A percentile compares a stretch with the other conserved stretches of the same genome.
Evolutionary conservation across 2,113 vertebrate genomes (phyloP).

Genomic region (Bos javanicus): DNA sequence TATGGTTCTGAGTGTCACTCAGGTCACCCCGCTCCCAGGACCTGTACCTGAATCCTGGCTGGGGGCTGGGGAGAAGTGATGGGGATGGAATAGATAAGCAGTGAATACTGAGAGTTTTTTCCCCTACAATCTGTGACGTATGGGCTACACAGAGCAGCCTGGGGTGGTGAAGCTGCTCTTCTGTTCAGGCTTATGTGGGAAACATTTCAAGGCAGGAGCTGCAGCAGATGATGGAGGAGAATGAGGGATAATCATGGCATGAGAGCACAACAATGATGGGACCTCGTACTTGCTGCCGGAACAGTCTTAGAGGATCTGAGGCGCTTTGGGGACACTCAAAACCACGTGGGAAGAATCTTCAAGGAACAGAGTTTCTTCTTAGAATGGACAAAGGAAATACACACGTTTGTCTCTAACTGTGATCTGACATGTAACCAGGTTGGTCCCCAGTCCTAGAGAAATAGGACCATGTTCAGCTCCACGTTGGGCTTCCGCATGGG

Average conservation of each 20-base stretch:
- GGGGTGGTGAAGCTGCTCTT: not conserved
- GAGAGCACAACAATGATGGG: not conserved
- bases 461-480: not conserved
- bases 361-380: not conserved
- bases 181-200: not conserved
- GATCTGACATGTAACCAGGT: not conserved
- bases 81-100: not conserved
- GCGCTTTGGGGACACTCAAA: not conserved
- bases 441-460: not conserved
- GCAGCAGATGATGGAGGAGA: not conserved
- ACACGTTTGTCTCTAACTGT: not conserved
- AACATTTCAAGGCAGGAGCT: not conserved
- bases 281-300: accelerated
- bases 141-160: not conserved
- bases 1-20: not conserved
- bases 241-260: accelerated
- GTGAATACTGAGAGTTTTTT: not conserved
- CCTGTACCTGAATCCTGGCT: not conserved
- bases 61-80: not conserved
- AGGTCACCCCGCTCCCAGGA: not conserved
- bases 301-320: not conserved
- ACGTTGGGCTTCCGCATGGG: not conserved
- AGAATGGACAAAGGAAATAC: not conserved
- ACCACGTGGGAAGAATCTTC: not conserved
- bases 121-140: not conserved